Evolutionary conservation across 2,113 vertebrate genomes (phyloP).

Genomic region (Hippocampus mohnikei): DNA sequence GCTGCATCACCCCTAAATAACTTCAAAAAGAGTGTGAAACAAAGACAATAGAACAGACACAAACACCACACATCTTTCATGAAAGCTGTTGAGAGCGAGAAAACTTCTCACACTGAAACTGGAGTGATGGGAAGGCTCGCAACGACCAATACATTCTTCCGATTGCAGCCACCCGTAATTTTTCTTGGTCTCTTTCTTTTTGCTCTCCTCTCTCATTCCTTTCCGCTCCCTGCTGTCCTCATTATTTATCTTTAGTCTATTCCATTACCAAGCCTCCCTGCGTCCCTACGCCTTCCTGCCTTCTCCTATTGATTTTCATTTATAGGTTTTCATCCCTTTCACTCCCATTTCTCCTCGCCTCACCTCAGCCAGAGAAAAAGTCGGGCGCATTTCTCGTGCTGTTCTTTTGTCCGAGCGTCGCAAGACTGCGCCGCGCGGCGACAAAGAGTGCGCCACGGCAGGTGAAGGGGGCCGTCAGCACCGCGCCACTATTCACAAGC

Average conservation of each 20-base stretch:
- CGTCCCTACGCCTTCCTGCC: constrained; percentile 71
- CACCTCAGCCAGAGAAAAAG: constrained; percentile 38
- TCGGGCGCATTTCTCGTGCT: constrained; percentile 43
- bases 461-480: constrained; percentile 46
- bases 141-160: constrained; percentile 65
- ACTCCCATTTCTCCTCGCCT: constrained; percentile 70
- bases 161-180: constrained; percentile 62
- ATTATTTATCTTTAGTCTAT: constrained; percentile 76
- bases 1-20: too few relatives aligned
- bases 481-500: constrained; percentile 39
- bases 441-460: constrained; percentile 46
- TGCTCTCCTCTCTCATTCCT: constrained; percentile 59
- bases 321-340: constrained; percentile 78
- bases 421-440: constrained; percentile 22
- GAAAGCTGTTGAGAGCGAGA: constrained; percentile 18
- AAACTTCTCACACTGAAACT: constrained; percentile 33
- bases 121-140: constrained; percentile 48
- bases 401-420: constrained; percentile 47
- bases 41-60: constrained; percentile 6
- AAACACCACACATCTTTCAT: constrained; percentile 21
- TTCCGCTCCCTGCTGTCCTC: constrained; percentile 62
- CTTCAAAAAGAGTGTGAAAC: constrained; percentile 1
- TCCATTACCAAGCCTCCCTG: constrained; percentile 60
- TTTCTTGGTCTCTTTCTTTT: constrained; percentile 64
- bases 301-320: constrained; percentile 79